Conservation (phyloP, 2,113 vertebrate genomes). For the Zeus faber region DNA sequence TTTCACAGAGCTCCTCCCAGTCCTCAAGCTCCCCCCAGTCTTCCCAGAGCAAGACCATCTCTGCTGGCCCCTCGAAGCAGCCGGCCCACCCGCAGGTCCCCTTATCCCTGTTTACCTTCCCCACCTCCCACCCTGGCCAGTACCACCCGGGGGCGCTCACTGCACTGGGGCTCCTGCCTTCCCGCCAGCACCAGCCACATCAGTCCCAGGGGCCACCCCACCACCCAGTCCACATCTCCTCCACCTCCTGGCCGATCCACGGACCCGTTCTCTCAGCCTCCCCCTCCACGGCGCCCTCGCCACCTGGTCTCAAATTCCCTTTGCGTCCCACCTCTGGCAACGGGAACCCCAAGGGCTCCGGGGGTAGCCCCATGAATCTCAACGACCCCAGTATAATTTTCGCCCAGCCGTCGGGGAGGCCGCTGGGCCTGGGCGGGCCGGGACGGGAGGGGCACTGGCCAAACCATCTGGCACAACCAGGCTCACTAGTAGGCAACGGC, state of each 20-base stretch:
- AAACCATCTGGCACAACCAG: conserved; percentile 84
- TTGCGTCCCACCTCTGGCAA: conserved; percentile 72
- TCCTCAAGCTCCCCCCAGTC: conserved; percentile 79
- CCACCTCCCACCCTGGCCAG: conserved; percentile 85
- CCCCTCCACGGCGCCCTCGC: conserved; percentile 73
- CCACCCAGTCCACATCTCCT: conserved; percentile 79
- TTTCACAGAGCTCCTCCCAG: conserved; percentile 82
- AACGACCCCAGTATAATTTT: conserved; percentile 99
- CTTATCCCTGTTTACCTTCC: conserved; percentile 86
- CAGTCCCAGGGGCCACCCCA: conserved; percentile 65
- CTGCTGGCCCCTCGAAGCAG: conserved; percentile 73
- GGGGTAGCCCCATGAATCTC: conserved; percentile 82
- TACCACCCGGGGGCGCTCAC: conserved; percentile 81
- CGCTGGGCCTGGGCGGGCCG: conserved; percentile 78
- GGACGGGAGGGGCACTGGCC: conserved; percentile 92
- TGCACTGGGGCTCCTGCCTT: conserved; percentile 84
- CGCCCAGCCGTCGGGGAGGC: conserved; percentile 90
- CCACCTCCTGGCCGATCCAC: conserved; percentile 89
- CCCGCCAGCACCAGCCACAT: conserved; percentile 78
- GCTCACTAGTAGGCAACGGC: conserved; percentile 90
- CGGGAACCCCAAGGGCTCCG: conserved; percentile 61
- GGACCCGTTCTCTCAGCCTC: conserved; percentile 85
- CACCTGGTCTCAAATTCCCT: conserved; percentile 80
- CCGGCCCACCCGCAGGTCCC: too few species aligned
- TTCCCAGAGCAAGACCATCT: conserved; percentile 75